A percentile compares a stretch with the other conserved stretches of the same genome.
Conservation (phyloP, 64 coral and sea anemone species). For the Dendronephthya gigantea region DNA sequence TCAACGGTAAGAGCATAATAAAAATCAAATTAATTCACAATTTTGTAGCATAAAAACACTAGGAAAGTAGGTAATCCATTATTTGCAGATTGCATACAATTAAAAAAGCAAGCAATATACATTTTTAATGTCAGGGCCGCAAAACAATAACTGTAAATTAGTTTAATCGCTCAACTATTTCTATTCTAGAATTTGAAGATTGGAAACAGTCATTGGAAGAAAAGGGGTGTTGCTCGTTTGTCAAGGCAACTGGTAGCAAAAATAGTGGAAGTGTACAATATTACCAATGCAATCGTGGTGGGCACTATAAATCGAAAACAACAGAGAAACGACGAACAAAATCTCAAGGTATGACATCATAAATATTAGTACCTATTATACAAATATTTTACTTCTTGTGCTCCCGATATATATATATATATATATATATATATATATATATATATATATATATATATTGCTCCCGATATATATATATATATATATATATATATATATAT, state of each 20-base stretch:
- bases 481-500: no score
- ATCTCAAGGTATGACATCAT: constrained; percentile 10
- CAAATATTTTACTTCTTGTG: no score
- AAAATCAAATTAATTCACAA: no score
- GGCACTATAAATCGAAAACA: not conserved
- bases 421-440: no score
- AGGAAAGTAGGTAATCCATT: no score
- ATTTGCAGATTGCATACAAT: no score
- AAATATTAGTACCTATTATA: no score
- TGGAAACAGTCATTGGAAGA: constrained; percentile 33
- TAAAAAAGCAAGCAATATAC: not conserved
- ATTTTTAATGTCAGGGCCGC: not conserved
- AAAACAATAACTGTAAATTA: not conserved
- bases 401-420: no score
- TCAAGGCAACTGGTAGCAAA: constrained; percentile 8
- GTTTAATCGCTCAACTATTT: not conserved
- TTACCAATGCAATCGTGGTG: constrained; percentile 35
- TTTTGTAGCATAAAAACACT: no score
- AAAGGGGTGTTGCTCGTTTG: constrained; percentile 18
- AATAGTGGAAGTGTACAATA: not conserved
- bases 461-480: no score
- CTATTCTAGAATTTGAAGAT: constrained; percentile 30
- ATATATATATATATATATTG: no score
- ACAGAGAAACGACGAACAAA: constrained; percentile 22
- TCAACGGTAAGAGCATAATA: not conserved